Evolutionary conservation across 2,113 vertebrate genomes (phyloP).

Genomic region (Galeopterus variegatus): DNA sequence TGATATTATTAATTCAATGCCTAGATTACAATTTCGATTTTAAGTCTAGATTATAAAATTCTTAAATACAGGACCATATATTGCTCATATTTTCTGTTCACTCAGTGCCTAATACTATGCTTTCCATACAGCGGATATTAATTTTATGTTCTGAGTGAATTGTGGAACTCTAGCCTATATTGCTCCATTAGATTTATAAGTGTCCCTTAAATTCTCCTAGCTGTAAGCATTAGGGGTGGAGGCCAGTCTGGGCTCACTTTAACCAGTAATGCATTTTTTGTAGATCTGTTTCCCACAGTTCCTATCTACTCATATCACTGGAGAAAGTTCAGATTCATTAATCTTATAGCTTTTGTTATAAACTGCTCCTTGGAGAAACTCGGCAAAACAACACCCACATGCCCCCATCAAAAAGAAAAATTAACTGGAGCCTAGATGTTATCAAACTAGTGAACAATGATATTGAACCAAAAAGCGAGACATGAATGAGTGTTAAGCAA

Average conservation of each 20-base stretch:
- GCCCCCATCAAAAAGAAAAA: neutral
- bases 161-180: neutral
- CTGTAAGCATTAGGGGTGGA: neutral
- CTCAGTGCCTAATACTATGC: neutral
- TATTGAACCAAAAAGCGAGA: neutral
- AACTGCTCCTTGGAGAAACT: slow-evolving; percentile 48
- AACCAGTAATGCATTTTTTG: neutral
- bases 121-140: neutral
- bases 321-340: slow-evolving; percentile 55
- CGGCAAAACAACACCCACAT: neutral
- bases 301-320: slow-evolving; percentile 47
- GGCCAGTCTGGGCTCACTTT: neutral
- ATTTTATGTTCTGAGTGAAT: slow-evolving; percentile 33
- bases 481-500: neutral
- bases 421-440: neutral
- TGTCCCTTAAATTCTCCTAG: slow-evolving; percentile 7
- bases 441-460: slow-evolving; percentile 18
- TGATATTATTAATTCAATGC: neutral
- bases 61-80: neutral
- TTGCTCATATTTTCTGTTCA: neutral
- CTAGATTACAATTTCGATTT: slow-evolving; percentile 35
- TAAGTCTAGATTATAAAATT: neutral
- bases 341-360: slow-evolving; percentile 62
- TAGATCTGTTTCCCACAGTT: slow-evolving; percentile 39
- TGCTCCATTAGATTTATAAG: slow-evolving; percentile 18